Conservation (phyloP, 2,797 vertebrate species). For the Sternarchorhynchus goeldii region DNA sequence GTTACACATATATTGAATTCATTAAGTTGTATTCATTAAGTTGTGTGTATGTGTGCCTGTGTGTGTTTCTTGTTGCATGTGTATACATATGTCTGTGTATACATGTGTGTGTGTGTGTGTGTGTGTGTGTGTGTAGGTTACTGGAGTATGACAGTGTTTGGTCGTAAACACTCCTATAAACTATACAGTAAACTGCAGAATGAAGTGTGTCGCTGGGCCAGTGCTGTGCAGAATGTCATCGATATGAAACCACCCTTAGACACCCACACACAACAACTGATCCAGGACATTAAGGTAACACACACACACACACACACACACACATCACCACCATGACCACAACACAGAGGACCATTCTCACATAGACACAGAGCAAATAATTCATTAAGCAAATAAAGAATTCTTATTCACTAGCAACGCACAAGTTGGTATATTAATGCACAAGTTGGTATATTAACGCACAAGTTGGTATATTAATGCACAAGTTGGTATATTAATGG, state of each 20-base stretch:
- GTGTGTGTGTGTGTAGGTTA: conserved; percentile 79
- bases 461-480: too few species aligned
- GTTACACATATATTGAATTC: too few species aligned
- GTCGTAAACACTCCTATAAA: conserved; percentile 91
- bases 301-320: neutral
- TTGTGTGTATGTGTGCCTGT: too few species aligned
- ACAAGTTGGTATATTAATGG: too few species aligned
- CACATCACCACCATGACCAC: neutral
- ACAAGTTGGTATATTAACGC: too few species aligned
- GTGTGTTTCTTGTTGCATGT: too few species aligned
- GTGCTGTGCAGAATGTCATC: conserved; percentile 91
- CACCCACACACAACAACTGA: conserved; percentile 94
- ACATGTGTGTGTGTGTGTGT: conserved; percentile 6
- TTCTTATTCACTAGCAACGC: too few species aligned
- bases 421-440: too few species aligned
- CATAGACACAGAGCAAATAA: too few species aligned
- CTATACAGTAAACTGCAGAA: conserved; percentile 93
- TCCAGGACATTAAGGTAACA: conserved; percentile 93
- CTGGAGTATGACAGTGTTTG: conserved; percentile 90
- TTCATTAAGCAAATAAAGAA: too few species aligned
- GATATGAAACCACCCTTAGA: conserved; percentile 94
- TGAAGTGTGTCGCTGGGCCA: conserved; percentile 91
- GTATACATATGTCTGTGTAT: conserved; percentile 7
- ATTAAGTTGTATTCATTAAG: too few species aligned
- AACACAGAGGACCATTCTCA: too few species aligned